These are phyloP conservation scores for Hypanus sabinus DNA, from an alignment of 2,113 vertebrate species.

Conservation along the genomic window DNA sequence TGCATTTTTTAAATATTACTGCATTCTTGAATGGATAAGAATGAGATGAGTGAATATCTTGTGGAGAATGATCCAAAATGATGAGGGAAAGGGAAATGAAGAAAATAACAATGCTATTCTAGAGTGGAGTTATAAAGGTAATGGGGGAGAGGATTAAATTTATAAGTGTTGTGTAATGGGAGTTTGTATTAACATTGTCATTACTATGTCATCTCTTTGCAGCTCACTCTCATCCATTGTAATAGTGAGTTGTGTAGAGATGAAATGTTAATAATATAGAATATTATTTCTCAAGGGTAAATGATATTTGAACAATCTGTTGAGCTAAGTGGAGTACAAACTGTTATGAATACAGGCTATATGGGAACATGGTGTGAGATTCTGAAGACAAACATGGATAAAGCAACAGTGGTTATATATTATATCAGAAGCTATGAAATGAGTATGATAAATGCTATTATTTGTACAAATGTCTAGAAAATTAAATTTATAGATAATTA, in stretches of 20 bases:
- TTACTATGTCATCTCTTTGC: slow-evolving; percentile 2
- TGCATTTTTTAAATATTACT: neutral
- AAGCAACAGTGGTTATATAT: neutral
- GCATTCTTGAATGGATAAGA: neutral
- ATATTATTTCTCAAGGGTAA: neutral
- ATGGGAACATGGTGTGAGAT: neutral
- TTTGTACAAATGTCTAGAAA: neutral
- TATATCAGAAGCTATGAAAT: neutral
- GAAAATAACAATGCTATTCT: neutral
- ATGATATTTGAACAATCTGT: neutral
- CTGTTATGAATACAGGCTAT: neutral
- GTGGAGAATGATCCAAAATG: slow-evolving; percentile 4
- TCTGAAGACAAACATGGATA: neutral
- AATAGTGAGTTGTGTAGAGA: neutral
- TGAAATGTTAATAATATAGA: neutral
- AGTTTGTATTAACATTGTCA: neutral
- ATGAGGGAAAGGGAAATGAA: neutral
- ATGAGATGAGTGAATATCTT: neutral
- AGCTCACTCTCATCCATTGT: neutral
- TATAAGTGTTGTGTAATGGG: neutral
- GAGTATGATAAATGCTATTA: neutral
- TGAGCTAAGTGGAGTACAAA: neutral
- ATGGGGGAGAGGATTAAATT: neutral
- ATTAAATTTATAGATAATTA: neutral
- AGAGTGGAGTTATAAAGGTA: neutral